A percentile compares a stretch with the other conserved stretches of the same genome.
Conservation (phyloP, 1,140 invertebrate species). For the Euura saliciscinereae region DNA sequence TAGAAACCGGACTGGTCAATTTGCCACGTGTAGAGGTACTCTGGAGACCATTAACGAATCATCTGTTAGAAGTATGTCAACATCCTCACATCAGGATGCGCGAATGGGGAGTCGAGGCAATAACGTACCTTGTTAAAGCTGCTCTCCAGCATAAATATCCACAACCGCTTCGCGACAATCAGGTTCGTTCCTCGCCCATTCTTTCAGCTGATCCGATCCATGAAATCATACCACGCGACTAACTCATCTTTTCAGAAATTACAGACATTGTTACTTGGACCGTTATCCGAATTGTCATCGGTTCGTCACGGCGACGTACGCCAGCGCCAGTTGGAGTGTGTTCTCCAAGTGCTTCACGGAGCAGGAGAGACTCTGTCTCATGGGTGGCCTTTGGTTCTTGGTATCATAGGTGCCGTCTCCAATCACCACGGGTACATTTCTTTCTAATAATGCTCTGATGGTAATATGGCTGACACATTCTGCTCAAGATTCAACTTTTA, state of each 20-base stretch:
- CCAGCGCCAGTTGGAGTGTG: constrained; percentile 93
- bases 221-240: constrained; percentile 21
- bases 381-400: constrained; percentile 93
- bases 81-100: constrained; percentile 95
- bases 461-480: no score
- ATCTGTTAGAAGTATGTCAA: constrained; percentile 94
- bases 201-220: not conserved
- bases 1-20: constrained; percentile 96
- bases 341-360: constrained; percentile 90
- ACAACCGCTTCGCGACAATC: constrained; percentile 83
- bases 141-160: constrained; percentile 89
- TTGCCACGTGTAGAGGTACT: constrained; percentile 91
- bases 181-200: constrained; percentile 60
- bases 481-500: constrained; percentile 13
- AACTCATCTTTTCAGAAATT: constrained; percentile 66
- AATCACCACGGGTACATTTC: constrained; percentile 83
- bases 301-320: constrained; percentile 92
- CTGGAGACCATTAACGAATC: constrained; percentile 96
- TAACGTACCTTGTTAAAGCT: constrained; percentile 92
- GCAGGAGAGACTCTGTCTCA: constrained; percentile 89
- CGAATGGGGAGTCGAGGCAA: constrained; percentile 96
- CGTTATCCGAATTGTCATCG: constrained; percentile 87
- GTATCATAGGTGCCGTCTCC: constrained; percentile 92
- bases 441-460: constrained; percentile 19
- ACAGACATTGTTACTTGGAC: constrained; percentile 84